A percentile compares a stretch with the other conserved stretches of the same genome.
phyloP scores from a whole-genome alignment of 2,113 vertebrate genomes.

The Furnarius figulus region DNA sequence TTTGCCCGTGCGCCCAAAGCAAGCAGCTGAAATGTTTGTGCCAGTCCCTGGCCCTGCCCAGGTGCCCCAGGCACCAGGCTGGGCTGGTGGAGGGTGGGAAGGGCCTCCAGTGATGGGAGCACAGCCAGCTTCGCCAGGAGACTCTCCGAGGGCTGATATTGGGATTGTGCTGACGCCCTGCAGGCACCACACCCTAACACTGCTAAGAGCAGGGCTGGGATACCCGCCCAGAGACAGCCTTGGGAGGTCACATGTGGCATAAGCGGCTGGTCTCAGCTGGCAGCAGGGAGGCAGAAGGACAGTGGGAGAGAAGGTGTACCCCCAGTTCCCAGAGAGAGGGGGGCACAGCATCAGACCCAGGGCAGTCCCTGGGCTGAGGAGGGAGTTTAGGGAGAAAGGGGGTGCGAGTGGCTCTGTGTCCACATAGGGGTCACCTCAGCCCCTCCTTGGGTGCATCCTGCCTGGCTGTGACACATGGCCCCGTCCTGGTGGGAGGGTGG shows the following conservation, averaged over 20 bases:
- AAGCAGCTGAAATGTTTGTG: not conserved
- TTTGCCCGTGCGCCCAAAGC: not conserved
- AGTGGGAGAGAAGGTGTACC: not conserved
- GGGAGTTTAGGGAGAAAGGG: not conserved
- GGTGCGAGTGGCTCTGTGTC: not conserved
- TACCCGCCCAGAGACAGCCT: not conserved
- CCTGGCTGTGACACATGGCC: not conserved
- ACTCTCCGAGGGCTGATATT: not conserved
- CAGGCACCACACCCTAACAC: not conserved
- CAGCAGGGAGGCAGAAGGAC: not conserved
- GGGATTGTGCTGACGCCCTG: not conserved
- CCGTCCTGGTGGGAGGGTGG: not conserved
- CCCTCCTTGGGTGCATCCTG: not conserved
- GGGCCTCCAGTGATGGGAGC: not conserved
- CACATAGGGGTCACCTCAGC: not conserved
- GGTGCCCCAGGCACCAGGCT: not conserved
- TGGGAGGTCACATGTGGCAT: not conserved
- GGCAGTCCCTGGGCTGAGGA: not conserved
- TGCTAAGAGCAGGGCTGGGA: not conserved
- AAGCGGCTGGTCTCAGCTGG: not conserved
- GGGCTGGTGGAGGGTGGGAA: not conserved
- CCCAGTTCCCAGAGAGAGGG: not conserved
- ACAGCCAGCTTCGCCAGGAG: not conserved
- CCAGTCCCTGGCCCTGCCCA: constrained; percentile 13
- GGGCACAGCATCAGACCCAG: not conserved